Conservation (phyloP, 1,140 invertebrate species). For the Leucophenga varia region DNA sequence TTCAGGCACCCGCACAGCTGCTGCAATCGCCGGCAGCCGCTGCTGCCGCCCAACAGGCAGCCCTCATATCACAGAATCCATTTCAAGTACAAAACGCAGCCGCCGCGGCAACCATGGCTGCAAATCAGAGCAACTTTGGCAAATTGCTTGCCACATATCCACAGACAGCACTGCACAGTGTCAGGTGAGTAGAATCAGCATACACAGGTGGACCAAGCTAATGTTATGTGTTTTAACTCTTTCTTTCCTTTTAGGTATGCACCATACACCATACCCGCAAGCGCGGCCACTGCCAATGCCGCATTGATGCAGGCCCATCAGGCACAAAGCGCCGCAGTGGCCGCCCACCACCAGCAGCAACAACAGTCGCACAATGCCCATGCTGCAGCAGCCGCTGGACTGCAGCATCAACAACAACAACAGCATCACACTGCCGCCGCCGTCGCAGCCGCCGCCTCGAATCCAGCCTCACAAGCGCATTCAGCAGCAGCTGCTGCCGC, state of each 20-base stretch:
- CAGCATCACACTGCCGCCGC: slow-evolving; percentile 31
- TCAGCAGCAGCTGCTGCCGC: slow-evolving; percentile 47
- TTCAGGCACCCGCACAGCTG: slow-evolving; percentile 59
- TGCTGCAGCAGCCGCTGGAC: slow-evolving; percentile 45
- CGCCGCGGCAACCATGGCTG: slow-evolving; percentile 50
- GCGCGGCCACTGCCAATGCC: slow-evolving; percentile 51
- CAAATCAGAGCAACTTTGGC: slow-evolving; percentile 67
- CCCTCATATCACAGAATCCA: slow-evolving; percentile 54
- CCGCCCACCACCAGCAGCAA: slow-evolving; percentile 52
- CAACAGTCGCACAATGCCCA: slow-evolving; percentile 51
- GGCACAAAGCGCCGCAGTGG: slow-evolving; percentile 53
- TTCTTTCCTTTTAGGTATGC: slow-evolving; percentile 35
- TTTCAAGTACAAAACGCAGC: slow-evolving; percentile 59
- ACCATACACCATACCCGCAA: slow-evolving; percentile 54
- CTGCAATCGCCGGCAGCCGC: slow-evolving; percentile 59
- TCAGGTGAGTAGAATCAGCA: slow-evolving; percentile 51
- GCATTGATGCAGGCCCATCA: slow-evolving; percentile 52
- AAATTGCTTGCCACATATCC: slow-evolving; percentile 70
- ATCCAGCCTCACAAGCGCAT: slow-evolving; percentile 54
- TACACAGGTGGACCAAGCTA: too few relatives aligned
- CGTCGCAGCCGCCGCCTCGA: slow-evolving; percentile 46
- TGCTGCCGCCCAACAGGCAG: slow-evolving; percentile 58
- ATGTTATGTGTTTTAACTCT: neutral
- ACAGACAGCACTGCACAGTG: slow-evolving; percentile 52
- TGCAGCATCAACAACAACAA: slow-evolving; percentile 50